A percentile compares a stretch with the other conserved stretches of the same genome.
Conservation (phyloP, 2,888 invertebrate species). For the Sussaba pulchella region DNA sequence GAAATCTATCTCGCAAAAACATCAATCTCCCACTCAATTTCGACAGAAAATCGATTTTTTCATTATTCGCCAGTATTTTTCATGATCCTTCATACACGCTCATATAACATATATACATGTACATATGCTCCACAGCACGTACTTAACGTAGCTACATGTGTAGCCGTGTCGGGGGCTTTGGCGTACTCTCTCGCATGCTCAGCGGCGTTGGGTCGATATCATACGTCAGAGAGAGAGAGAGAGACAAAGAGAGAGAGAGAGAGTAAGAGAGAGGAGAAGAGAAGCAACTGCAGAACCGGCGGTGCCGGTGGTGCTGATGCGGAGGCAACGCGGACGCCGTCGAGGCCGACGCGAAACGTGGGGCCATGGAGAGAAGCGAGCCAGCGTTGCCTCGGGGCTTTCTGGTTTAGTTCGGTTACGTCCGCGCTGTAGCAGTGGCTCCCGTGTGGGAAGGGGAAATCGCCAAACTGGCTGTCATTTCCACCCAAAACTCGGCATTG, state of each 20-base stretch:
- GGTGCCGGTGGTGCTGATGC: constrained; percentile 1
- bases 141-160: constrained; percentile 22
- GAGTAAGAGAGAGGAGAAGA: constrained; percentile 4
- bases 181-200: constrained; percentile 53
- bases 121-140: constrained; percentile 13
- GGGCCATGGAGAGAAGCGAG: constrained; percentile 23
- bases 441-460: constrained; percentile 52
- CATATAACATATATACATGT: not conserved
- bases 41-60: too few relatives aligned
- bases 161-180: constrained; percentile 55
- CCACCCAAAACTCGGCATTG: constrained; percentile 65
- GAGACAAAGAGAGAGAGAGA: constrained; percentile 52
- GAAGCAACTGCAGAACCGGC: constrained; percentile 8
- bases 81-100: not conserved
- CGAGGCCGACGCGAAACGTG: constrained; percentile 32
- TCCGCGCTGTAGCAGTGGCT: constrained; percentile 52
- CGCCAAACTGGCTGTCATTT: constrained; percentile 72
- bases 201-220: constrained; percentile 68
- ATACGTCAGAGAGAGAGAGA: too few relatives aligned
- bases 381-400: constrained; percentile 39
- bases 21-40: too few relatives aligned
- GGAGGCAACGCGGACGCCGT: constrained; percentile 55
- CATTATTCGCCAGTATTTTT: too few relatives aligned
- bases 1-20: too few relatives aligned
- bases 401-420: constrained; percentile 63